phyloP scores from a whole-genome alignment of 1,140 invertebrate species.

The Diploscapter pachys region DNA sequence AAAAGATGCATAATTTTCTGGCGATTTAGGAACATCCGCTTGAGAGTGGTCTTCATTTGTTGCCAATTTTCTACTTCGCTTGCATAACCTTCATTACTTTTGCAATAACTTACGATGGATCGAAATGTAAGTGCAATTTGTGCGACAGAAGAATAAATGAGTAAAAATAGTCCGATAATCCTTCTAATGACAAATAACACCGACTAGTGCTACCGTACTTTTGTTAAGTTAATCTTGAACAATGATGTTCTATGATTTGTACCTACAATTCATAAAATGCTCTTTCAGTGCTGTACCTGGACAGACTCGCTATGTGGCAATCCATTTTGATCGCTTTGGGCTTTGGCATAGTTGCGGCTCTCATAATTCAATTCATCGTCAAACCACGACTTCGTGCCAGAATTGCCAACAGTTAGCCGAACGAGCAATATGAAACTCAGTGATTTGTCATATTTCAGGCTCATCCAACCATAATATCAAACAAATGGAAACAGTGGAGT shows the following conservation, averaged over 20 bases:
- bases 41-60: constrained; percentile 74
- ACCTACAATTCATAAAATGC: neutral
- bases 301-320: constrained; percentile 40
- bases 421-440: neutral
- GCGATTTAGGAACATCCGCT: constrained; percentile 69
- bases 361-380: constrained; percentile 49
- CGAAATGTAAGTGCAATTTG: constrained; percentile 71
- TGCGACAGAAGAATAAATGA: neutral
- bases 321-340: constrained; percentile 37
- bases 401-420: constrained; percentile 23
- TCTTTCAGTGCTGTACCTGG: constrained; percentile 39
- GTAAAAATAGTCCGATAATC: too few relatives aligned
- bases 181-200: too few relatives aligned
- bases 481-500: neutral
- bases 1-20: neutral
- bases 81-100: constrained; percentile 87
- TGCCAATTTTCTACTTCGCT: constrained; percentile 87
- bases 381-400: constrained; percentile 39
- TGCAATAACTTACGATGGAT: constrained; percentile 85
- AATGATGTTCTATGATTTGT: too few relatives aligned
- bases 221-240: too few relatives aligned
- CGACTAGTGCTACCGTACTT: too few relatives aligned
- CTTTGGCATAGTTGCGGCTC: constrained; percentile 36
- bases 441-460: constrained; percentile 2
- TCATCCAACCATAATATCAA: neutral